Base-by-base conservation (phyloP, 1,140 invertebrate species). In the Megalopta genalis region DNA sequence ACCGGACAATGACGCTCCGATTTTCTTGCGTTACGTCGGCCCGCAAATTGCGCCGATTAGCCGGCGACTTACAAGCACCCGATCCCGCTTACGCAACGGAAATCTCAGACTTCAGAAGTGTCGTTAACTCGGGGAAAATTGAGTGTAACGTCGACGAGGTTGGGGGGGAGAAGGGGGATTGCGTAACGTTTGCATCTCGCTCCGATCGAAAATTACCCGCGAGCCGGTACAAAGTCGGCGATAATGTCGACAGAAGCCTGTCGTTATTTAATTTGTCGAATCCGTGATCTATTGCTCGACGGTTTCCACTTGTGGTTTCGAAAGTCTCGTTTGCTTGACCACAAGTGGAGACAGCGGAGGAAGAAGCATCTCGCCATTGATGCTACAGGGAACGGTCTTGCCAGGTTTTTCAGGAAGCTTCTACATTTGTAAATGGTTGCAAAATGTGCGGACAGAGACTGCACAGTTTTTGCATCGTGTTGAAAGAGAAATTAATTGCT, bases 11-110 rank as follows among this genome's bases (percentile, higher is more conserved):
- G 74, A 80, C 73, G 63, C 73, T 52, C 64, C 64, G 65, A 65
- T 74, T 80, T 46, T 57, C 71, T 62, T 67, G 64, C 65, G 72
- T 80, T 65, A 65, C 71, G 52, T 32, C 42, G 64, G 32, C 60
- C 65, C 73, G 63, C 52, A 80, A 80, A 80, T 66, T n/a, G n/a
- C 62, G 25, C 54, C 42, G 64, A 80, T 80, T 80, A 74, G 49
- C 63, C 63, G 63, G 63, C 39, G 60, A 80, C 64, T 67, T 57
- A 62, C 14, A 32, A 64, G 77, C 77, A 21, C 18, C 49, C 60
- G 60, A 63, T 63, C 12, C 14, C 60, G 39, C 42, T 80, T 80
- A 39, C 64, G 18, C 65, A 80, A 80, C 3, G 57, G 71, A 74
- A 68, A 79, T 57, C 27, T 59, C 10, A 21, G 60, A 62, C 27